Base-by-base conservation (phyloP, 2,113 vertebrate species). In the Gopherus evgoodei region DNA sequence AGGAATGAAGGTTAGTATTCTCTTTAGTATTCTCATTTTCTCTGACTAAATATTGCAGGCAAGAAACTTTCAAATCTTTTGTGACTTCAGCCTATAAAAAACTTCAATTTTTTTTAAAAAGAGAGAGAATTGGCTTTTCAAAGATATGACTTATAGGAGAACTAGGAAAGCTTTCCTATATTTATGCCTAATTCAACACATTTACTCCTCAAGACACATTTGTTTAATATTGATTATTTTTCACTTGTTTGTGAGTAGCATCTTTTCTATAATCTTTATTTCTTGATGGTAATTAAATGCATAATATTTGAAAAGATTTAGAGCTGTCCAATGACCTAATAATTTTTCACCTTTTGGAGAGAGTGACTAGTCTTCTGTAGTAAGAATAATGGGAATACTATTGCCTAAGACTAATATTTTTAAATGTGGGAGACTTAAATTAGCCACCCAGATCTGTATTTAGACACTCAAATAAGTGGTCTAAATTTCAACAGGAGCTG, bases 1-100 rank as follows among this genome's bases (percentile, higher is more conserved):
- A 91, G 87, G 78, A 97, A 47, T 62, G 90, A 97, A 95, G 95
- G 86, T 93, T 44, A 88, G 96, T 96, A 86, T 85, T 50, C 50
- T 50, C 50, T 14, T 50, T 50, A 50, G 50, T 50, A 50, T 50
- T 81, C 44, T 81, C 38, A 19, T 90, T 89, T 88, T 84, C 54
- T 89, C 87, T 59, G 47, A 91, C 35, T 90, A 31, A 42, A 14
- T 72, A 11, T 11, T 89, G 10, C 14, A 57, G 42, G 54, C 56
- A 84, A 89, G 3, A 31, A 69, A 19, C 14, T 2, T 49, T 83
- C 6, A 38, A 19, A 22, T 54, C 50, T 80, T 72, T 81, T 57
- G 17, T 86, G 31, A 83, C 80, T 76, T 49, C 72, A 49, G 5
- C 54, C 35, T 75, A 17, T 72, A 35, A 86, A 81, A 75, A 42